Conservation (phyloP, 2,888 invertebrate species). For the Trichacis sp. region DNA sequence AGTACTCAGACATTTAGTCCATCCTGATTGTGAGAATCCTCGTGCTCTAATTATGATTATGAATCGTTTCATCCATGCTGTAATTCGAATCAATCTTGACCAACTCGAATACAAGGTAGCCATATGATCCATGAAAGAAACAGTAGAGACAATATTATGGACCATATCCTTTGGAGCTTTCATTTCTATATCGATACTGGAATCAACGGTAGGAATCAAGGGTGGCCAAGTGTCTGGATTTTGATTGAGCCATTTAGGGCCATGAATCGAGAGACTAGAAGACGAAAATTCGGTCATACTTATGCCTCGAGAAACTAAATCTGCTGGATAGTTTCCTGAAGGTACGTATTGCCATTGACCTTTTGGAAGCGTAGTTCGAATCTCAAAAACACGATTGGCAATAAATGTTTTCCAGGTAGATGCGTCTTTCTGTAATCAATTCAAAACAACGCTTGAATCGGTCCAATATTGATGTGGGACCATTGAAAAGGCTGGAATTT, state of each 20-base stretch:
- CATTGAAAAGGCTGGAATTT: background rate
- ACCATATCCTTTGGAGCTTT: no score
- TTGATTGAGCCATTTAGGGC: conserved; percentile 1
- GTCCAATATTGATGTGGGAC: conserved; percentile 8
- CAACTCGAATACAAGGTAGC: no score
- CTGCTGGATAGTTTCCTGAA: conserved; percentile 28
- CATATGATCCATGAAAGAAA: no score
- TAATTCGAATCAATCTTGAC: no score
- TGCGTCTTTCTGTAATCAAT: conserved; percentile 32
- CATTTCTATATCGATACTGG: no score
- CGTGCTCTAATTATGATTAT: no score
- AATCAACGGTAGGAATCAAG: no score
- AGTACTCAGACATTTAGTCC: no score
- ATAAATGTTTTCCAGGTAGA: conserved; percentile 20
- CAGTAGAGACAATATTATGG: no score
- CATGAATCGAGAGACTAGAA: conserved; percentile 2
- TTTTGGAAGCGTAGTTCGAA: background rate
- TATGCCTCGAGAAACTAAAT: conserved; percentile 27
- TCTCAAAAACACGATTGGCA: conserved; percentile 10
- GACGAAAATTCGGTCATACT: background rate
- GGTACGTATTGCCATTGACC: conserved; percentile 19
- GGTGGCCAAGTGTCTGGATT: no score
- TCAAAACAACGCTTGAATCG: conserved; percentile 39
- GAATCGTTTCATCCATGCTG: no score
- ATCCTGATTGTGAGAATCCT: no score